Evolutionary conservation across 2,113 vertebrate species (phyloP), one percentile per base, ranked within the genome.

Genomic region (Sylvia atricapilla): DNA sequence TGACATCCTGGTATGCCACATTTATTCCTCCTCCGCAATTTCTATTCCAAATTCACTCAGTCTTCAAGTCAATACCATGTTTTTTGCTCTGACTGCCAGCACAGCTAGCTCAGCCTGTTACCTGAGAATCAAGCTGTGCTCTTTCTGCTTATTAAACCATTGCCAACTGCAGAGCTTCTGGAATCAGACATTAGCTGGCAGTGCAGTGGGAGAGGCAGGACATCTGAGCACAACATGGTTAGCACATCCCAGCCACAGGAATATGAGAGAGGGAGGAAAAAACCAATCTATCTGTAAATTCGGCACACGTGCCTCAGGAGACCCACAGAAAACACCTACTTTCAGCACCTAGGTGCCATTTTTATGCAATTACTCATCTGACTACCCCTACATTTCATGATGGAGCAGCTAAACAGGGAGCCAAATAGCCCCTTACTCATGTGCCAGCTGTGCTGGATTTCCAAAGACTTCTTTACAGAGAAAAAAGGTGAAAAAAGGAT

Each of bases 121-220:
- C 93, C 92, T 96, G 95, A 90, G 92, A 95, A 68, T 89, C 95
- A 96, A 96, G 93, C 94, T 97, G 92, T 95, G 95, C 84, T 95
- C 88, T 96, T 96, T 96, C 88, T 95, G 93, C 95, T 96, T 96
- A 96, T 96, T 96, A 97, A 96, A 96, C 95, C 94, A 93, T 59
- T 88, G 86, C 94, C 92, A 96, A 93, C 90, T 94, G 92, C 83
- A 96, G 84, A 90, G 94, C 90, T 96, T 95, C 94, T 97, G 94
- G 73, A 97, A 89, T 92, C 93, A 96, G 94, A 69, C 77, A 81
- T 90, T 81, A 93, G 62, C 92, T 94, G 83, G 92, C 68, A 86
- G 12, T 75, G 17, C 85, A 68, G 69, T 59, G 66, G 92, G 88
- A 95, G 76, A 96, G 49, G 85, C 90, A 92, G 86, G 83, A 93